These are phyloP conservation scores for Gobio gobio DNA, from an alignment of 2,113 vertebrate genomes.

Conservation along the genomic window DNA sequence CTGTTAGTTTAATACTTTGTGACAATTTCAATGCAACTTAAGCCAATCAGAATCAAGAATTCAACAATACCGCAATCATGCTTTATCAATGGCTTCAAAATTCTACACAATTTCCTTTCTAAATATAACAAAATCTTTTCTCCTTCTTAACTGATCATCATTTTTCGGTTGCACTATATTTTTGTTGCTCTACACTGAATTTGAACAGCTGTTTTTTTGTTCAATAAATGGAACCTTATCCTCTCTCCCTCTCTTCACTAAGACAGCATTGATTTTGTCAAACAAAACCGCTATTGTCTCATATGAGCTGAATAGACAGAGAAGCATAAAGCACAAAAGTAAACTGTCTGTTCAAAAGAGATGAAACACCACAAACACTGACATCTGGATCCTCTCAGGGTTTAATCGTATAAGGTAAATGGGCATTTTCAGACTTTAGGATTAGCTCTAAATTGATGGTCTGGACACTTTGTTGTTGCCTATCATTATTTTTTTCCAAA, in stretches of 20 bases:
- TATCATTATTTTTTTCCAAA: slow-evolving; percentile 46
- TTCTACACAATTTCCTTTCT: background rate
- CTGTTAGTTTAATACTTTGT: background rate
- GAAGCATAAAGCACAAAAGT: slow-evolving; percentile 49
- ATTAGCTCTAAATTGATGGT: slow-evolving; percentile 59
- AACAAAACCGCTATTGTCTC: slow-evolving; percentile 53
- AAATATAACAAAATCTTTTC: background rate
- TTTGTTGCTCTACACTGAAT: slow-evolving; percentile 19
- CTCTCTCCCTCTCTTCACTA: slow-evolving; percentile 37
- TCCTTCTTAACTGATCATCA: background rate
- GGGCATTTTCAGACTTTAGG: slow-evolving; percentile 57
- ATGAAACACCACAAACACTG: slow-evolving; percentile 49
- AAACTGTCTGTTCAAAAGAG: slow-evolving; percentile 50
- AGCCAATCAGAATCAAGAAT: background rate
- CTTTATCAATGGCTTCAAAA: background rate
- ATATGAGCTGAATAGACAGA: slow-evolving; percentile 36
- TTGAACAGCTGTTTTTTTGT: slow-evolving; percentile 48
- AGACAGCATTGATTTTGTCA: slow-evolving; percentile 49
- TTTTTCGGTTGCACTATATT: slow-evolving; percentile 4
- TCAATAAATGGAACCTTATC: slow-evolving; percentile 33
- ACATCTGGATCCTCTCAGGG: slow-evolving; percentile 52
- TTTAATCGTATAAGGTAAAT: slow-evolving; percentile 56
- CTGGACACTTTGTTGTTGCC: slow-evolving; percentile 41
- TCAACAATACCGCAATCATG: background rate
- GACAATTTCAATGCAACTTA: background rate